Evolutionary conservation across 2,888 invertebrate species (phyloP), one percentile per base, ranked within the genome.

Genomic region (Podabrus alpinus): DNA sequence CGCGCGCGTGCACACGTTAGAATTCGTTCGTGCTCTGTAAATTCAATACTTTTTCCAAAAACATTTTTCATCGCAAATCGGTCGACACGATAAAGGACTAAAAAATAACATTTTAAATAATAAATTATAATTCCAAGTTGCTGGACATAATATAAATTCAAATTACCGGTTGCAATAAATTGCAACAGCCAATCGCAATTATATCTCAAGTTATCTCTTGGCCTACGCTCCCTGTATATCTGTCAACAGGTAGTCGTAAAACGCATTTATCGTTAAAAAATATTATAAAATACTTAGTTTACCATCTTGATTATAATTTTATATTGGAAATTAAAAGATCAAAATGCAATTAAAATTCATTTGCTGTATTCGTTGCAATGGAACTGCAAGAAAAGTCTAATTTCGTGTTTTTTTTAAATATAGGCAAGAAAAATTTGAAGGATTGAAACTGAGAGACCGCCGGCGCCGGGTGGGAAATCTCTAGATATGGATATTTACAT

Each of bases 111-210:
- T 68, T 74, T 68, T 69, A 71, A 60, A 67, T 66, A 68, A 74
- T 77, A 79, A 81, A 79, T 79, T 80, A 81, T 80, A 77, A 80
- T 73, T 72, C 75, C 72, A 71, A 73, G 79, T 79, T 79, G 45
- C 45, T 45, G 77, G 67, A 71, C 72, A 72, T 82, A 82, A 45
- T 82, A 82, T 64, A 64, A 64, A 64, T 82, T 83, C 80, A 83
- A 82, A 83, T 83, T 80, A 80, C 79, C 78, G 80, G 76, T 76
- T 77, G 81, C 77, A 80, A 83, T 83, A 83, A 83, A 83, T 81
- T 81, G 81, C 80, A 77, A 77, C 80, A 78, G 76, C 81, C 80
- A 80, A 78, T 77, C 69, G 77, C 77, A 78, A 78, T 78, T 78
- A 78, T 78, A 69, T 29, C 73, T 67, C 60, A 77, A 71, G 25